Evolutionary conservation across 2,797 vertebrate species (phyloP), one percentile per base, ranked within the genome.

Genomic region (Pitangus sulphuratus): DNA sequence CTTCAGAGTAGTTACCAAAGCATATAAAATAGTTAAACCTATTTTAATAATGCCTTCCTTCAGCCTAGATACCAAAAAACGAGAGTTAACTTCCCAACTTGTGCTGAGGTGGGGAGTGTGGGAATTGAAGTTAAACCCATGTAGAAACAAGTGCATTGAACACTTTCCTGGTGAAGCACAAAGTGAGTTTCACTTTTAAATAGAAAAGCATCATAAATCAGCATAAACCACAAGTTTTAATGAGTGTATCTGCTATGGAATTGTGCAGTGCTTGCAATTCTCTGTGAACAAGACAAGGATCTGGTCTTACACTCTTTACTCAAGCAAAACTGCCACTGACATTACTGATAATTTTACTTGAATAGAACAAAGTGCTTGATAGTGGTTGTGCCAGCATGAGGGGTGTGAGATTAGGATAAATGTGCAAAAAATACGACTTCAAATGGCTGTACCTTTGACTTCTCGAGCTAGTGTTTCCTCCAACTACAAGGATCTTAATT

Each of bases 401-500:
- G 75, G 61, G 91, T 75, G 69, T 0, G 4, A 89, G 80, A 74
- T 88, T 94, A 86, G 83, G 83, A 60, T 89, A 90, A 86, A 89
- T 17, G 25, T 86, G 85, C 65, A 88, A 89, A 93, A 92, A 92
- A 84, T 81, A 76, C 84, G 77, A 86, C 93, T 94, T 95, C 84
- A 92, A 87, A 93, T 95, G 77, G 71, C 40, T 87, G 76, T 94
- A 89, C 94, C 85, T 95, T 96, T 96, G 86, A 87, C 92, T 96
- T 97, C 82, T 95, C 9, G 8, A 87, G 81, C 77, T 92, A 97
- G 87, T 61, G 40, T 96, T 95, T 97, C 95, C 89, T 89, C 88
- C 88, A 96, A 87, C 96, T 97, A 96, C 96, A 96, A 97, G 97
- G 87, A 95, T 96, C 93, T 95, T 97, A 97, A 98, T 97, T 97